Conservation (phyloP, 2,888 invertebrate species). For the Hanleya hanleyi region DNA sequence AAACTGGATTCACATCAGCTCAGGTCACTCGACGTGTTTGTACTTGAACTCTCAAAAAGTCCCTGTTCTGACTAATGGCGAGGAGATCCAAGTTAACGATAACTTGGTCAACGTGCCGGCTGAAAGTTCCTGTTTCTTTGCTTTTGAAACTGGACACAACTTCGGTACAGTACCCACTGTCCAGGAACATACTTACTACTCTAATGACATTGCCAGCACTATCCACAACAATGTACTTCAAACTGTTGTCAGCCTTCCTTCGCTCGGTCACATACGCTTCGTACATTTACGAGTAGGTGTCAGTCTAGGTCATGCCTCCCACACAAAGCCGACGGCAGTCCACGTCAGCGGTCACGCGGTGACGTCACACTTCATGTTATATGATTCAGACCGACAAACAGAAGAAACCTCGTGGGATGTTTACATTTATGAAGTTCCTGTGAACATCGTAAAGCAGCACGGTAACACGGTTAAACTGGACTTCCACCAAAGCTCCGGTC, state of each 20-base stretch:
- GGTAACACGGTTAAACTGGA: background rate
- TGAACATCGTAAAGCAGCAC: background rate
- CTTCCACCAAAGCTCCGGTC: background rate
- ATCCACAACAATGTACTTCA: slow-evolving; percentile 1
- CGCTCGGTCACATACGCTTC: background rate
- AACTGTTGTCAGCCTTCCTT: background rate
- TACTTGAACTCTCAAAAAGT: background rate
- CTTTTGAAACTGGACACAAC: slow-evolving; percentile 2
- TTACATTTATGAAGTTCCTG: background rate
- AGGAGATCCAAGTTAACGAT: background rate
- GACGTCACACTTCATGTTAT: background rate
- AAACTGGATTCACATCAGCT: background rate
- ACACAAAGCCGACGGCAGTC: background rate
- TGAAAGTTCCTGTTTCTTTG: slow-evolving; percentile 12
- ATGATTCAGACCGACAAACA: background rate
- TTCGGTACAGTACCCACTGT: background rate
- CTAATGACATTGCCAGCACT: background rate
- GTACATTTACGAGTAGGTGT: background rate
- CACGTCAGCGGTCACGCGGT: background rate
- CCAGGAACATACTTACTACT: background rate
- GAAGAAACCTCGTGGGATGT: background rate
- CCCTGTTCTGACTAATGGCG: background rate
- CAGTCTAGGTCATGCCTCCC: background rate
- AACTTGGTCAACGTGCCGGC: background rate
- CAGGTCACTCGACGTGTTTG: background rate